Percentiles rank a stretch among this genome's conserved stretches.
phyloP scores from a whole-genome alignment of 2,888 invertebrate species.

The Eledona agricola region DNA sequence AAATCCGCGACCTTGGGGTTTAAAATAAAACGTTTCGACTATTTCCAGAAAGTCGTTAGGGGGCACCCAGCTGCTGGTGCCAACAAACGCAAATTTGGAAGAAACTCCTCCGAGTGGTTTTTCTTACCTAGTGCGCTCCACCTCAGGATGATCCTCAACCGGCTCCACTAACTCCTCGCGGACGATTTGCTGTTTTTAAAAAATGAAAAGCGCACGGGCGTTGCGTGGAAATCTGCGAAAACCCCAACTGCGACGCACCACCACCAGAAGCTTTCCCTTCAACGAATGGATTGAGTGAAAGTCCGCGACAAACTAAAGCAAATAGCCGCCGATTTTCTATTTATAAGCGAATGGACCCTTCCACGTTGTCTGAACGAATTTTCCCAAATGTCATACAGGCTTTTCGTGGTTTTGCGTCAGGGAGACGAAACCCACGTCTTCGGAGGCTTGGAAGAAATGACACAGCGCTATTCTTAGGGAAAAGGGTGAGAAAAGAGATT shows the following conservation, averaged over 20 bases:
- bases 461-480: slow-evolving; percentile 20
- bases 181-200: too few species aligned
- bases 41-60: slow-evolving; percentile 37
- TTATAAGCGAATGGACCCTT: slow-evolving; percentile 46
- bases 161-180: too few species aligned
- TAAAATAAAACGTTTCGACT: slow-evolving; percentile 25
- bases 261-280: slow-evolving; percentile 2
- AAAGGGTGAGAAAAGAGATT: slow-evolving; percentile 24
- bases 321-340: slow-evolving; percentile 48
- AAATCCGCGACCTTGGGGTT: slow-evolving; percentile 28
- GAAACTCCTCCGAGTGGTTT: too few species aligned
- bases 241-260: slow-evolving; percentile 3
- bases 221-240: too few species aligned
- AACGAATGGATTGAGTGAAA: slow-evolving; percentile 12
- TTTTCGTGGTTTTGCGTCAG: slow-evolving; percentile 15
- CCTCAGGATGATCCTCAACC: too few species aligned
- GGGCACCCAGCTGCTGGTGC: slow-evolving; percentile 32
- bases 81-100: slow-evolving; percentile 35
- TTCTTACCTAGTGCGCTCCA: too few species aligned
- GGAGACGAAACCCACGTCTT: slow-evolving; percentile 11
- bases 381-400: slow-evolving; percentile 27
- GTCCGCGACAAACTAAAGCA: slow-evolving; percentile 45
- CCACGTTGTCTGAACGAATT: slow-evolving; percentile 35
- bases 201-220: too few species aligned
- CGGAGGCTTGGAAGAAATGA: background rate